Base-by-base conservation (phyloP, 2,888 invertebrate species). In the Athalia cordata region DNA sequence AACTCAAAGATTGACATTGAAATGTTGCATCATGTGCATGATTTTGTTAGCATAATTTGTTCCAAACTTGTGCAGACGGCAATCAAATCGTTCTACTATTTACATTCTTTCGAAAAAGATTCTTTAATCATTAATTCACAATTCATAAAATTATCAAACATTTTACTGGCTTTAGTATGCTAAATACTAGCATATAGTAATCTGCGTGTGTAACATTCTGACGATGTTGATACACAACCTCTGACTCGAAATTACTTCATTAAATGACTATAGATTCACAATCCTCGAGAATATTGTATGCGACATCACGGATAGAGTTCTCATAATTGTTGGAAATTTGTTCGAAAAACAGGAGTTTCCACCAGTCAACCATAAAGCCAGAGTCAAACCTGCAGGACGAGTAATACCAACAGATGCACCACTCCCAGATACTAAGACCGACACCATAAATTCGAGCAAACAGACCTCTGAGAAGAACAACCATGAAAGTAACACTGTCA, bases 311-410 rank as follows among this genome's bases (percentile, higher is more conserved):
- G 29, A 82, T 82, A 82, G 81, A 82, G 81, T 49, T 79, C n/a
- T 84, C 57, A 59, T 67, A 70, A 78, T 77, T 79, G 43, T 80
- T 64, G n/a, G 61, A 59, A 79, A 15, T 66, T 52, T 52, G 0
- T 62, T 75, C 13, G 81, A n/a, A 47, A 80, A 79, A 50, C 82
- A 94, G 94, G 94, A 94, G 87, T 94, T 92, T 86, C 92, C 92
- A 81, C 91, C 93, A 62, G 87, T 90, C 45, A 93, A 91, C 85
- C 93, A 93, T 85, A 93, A 93, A 82, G 86, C 89, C 74, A 92
- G 92, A 87, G 89, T 90, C 77, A 92, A 91, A 85, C 89, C 90
- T 15, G 89, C 89, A 15, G 86, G 86, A 57, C 87, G 90, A 77
- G 89, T 91, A 65, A 91, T 90, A 82, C 87, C 91, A 45, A 85